A percentile compares a stretch with the other conserved stretches of the same genome.
Evolutionary conservation across 2,797 vertebrate genomes (phyloP).

Genomic region (Microchirus variegatus): DNA sequence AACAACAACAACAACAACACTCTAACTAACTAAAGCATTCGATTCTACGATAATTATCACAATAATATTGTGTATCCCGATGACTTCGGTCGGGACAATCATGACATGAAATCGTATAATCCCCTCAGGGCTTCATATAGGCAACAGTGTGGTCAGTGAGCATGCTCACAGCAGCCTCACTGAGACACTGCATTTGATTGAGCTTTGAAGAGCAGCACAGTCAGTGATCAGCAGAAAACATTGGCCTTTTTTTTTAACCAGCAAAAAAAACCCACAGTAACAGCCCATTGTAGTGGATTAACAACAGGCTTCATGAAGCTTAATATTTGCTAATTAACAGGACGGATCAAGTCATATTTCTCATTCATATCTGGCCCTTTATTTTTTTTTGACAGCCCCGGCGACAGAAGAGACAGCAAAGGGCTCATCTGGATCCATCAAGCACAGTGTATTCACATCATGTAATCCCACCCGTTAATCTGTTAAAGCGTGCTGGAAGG

Average conservation of each 20-base stretch:
- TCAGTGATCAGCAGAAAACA: conserved; percentile 14
- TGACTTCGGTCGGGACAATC: not conserved
- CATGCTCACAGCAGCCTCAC: conserved; percentile 58
- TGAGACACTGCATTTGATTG: conserved; percentile 51
- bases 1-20: no score
- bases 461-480: conserved; percentile 78
- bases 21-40: no score
- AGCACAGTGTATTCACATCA: conserved; percentile 65
- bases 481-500: conserved; percentile 52
- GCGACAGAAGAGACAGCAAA: not conserved
- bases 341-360: conserved; percentile 24
- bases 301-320: not conserved
- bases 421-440: conserved; percentile 51
- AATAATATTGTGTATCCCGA: not conserved
- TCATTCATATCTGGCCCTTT: conserved; percentile 4
- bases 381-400: conserved; percentile 3
- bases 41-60: not conserved
- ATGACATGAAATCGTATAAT: not conserved
- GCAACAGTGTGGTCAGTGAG: conserved; percentile 59
- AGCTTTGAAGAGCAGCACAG: conserved; percentile 37
- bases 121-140: conserved; percentile 5
- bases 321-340: conserved; percentile 34
- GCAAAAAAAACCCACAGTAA: not conserved
- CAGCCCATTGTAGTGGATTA: conserved; percentile 18
- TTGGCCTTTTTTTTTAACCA: conserved; percentile 1